Percentiles rank a stretch among this genome's conserved stretches.
phyloP scores from a whole-genome alignment of 2,113 vertebrate genomes.

The Brienomyrus brachyistius region DNA sequence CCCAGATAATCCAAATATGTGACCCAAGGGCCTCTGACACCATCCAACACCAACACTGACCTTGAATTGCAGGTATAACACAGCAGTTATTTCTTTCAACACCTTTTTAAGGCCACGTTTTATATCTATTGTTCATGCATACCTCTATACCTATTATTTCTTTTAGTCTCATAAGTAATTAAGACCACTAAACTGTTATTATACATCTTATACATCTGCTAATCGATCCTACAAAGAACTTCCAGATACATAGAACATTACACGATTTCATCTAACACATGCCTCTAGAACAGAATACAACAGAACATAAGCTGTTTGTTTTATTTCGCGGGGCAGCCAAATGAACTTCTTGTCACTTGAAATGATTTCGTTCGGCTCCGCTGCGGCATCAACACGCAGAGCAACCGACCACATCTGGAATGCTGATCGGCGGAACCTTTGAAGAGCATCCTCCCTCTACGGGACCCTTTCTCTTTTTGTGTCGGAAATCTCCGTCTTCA shows the following conservation, averaged over 20 bases:
- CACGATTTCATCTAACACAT: slow-evolving; percentile 35
- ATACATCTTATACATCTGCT: not conserved
- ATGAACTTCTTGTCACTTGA: slow-evolving; percentile 19
- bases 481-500: slow-evolving; percentile 28
- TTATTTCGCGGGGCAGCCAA: slow-evolving; percentile 36
- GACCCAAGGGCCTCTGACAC: not conserved
- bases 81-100: not conserved
- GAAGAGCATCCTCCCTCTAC: slow-evolving; percentile 21
- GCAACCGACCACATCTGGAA: slow-evolving; percentile 59
- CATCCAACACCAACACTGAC: not conserved
- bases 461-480: slow-evolving; percentile 15
- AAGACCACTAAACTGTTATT: not conserved
- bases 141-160: too few relatives aligned
- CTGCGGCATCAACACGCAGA: slow-evolving; percentile 31
- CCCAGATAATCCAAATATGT: too few relatives aligned
- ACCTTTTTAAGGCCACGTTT: not conserved
- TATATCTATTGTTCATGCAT: not conserved
- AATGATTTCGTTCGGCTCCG: not conserved
- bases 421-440: slow-evolving; percentile 37
- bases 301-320: slow-evolving; percentile 43
- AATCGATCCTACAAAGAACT: not conserved
- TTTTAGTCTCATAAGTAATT: too few relatives aligned
- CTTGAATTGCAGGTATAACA: not conserved
- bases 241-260: not conserved
- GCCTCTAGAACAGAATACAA: not conserved